Base-by-base conservation (phyloP, 2,888 invertebrate species). In the Heliconius erato region DNA sequence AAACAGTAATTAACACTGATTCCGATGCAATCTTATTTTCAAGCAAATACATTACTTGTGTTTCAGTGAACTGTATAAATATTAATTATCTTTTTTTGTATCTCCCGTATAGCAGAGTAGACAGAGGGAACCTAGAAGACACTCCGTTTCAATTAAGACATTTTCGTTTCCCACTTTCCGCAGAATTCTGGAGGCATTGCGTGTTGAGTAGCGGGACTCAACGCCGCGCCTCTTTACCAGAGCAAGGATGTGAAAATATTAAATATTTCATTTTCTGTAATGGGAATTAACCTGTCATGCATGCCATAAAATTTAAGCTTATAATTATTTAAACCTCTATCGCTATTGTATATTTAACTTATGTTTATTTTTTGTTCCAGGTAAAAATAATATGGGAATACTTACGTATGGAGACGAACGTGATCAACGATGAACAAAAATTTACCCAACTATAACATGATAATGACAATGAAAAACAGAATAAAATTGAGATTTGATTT, bases 301-400 rank as follows among this genome's bases (percentile, higher is more conserved):
- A 12, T 49, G 44, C 4, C 44, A 49, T 49, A 49, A 44, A 14
- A 49, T 49, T 49, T 14, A 49, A 49, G 14, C 14, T 44, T 44
- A 44, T 44, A 44, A 44, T 14, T 14, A 49, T 49, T 49, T 49
- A 14, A 49, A 49, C 12, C 9, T 44, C 14, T 44, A 54, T 23
- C 7, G 54, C 19, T 54, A 54, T 54, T 54, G 23, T 54, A 54
- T 63, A n/a, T 63, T 63, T 63, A n/a, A 85, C 74, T 90, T 89
- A 91, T 84, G 82, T 59, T 79, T 86, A 87, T 89, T 87, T 85
- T 91, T 94, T 94, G 93, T 95, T 95, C 84, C 94, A 95, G 95
- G 88, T 90, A 85, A 86, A 88, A 87, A 90, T 85, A 7, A 19
- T 88, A 91, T 90, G 90, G 88, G 81, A 88, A 87, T 85, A 74